These are phyloP conservation scores for Lerema accius DNA, from an alignment of 1,140 invertebrate species.

Conservation along the genomic window DNA sequence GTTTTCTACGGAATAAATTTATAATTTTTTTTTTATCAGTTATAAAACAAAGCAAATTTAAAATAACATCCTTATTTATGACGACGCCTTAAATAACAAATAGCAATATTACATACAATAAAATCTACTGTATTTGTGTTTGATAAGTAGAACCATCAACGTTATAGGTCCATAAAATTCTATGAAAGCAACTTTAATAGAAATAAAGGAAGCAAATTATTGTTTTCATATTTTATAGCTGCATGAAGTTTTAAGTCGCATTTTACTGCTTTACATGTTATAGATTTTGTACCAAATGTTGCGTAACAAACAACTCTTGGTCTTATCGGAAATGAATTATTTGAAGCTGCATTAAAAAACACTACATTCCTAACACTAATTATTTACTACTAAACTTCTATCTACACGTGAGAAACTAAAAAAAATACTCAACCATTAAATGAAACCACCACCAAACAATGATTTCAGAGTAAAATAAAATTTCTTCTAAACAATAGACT, in stretches of 20 bases:
- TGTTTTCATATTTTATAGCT: background rate
- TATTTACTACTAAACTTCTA: too few relatives aligned
- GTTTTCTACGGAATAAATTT: too few relatives aligned
- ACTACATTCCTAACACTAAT: too few relatives aligned
- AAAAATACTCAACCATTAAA: background rate
- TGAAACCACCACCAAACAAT: background rate
- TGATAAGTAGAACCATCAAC: background rate
- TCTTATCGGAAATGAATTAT: background rate
- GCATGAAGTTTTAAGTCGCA: background rate
- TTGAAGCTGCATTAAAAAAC: too few relatives aligned
- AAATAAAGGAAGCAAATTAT: background rate
- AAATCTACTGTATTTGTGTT: background rate
- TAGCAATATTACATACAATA: slow-evolving; percentile 6
- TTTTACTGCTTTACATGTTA: slow-evolving; percentile 21
- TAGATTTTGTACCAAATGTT: background rate
- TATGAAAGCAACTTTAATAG: background rate
- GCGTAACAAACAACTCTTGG: slow-evolving; percentile 9
- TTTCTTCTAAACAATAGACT: slow-evolving; percentile 45
- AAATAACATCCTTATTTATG: too few relatives aligned
- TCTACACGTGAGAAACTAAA: too few relatives aligned
- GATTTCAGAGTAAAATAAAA: background rate
- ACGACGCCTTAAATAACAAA: slow-evolving; percentile 14
- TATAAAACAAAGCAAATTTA: too few relatives aligned
- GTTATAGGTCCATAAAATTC: background rate
- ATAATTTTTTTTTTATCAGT: too few relatives aligned